These are phyloP conservation scores for Porites rus DNA, from an alignment of 92 coral and sea anemone species.

Conservation along the genomic window DNA sequence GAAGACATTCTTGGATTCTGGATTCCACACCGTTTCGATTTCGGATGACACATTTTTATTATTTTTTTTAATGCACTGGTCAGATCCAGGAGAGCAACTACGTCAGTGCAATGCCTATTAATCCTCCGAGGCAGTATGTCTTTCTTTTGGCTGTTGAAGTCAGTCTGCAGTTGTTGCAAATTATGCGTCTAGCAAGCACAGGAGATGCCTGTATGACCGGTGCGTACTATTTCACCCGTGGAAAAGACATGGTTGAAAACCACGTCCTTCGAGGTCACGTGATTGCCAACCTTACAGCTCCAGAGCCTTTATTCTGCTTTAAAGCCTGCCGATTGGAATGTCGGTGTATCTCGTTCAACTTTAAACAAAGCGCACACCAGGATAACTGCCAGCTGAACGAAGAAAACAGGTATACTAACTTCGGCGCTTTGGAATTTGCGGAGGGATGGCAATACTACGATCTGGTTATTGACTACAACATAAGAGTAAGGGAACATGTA, in stretches of 20 bases:
- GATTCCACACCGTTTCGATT: too few species aligned
- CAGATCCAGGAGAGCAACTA: not conserved
- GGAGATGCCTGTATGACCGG: slow-evolving; percentile 5
- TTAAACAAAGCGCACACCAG: not conserved
- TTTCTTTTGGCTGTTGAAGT: not conserved
- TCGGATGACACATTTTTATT: too few species aligned
- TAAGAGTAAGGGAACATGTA: not conserved
- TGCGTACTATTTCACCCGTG: not conserved
- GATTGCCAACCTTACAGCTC: not conserved
- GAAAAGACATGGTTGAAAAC: slow-evolving; percentile 6
- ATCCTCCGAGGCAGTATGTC: not conserved
- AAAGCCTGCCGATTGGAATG: slow-evolving; percentile 1
- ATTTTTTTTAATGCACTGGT: too few species aligned
- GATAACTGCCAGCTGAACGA: slow-evolving; percentile 26
- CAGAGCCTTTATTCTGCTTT: not conserved
- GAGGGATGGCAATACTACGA: slow-evolving; percentile 12
- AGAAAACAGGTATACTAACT: slow-evolving; percentile 5
- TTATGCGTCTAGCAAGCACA: not conserved
- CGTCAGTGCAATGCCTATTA: not conserved
- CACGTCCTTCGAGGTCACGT: not conserved
- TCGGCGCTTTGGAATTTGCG: not conserved
- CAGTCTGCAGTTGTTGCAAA: not conserved
- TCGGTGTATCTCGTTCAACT: slow-evolving; percentile 35
- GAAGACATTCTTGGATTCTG: too few species aligned
- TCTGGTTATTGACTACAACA: not conserved